Percentiles rank a stretch among this genome's conserved stretches.
Evolutionary conservation across 2,797 vertebrate genomes (phyloP).

Genomic region (Malacoctenus gilli): DNA sequence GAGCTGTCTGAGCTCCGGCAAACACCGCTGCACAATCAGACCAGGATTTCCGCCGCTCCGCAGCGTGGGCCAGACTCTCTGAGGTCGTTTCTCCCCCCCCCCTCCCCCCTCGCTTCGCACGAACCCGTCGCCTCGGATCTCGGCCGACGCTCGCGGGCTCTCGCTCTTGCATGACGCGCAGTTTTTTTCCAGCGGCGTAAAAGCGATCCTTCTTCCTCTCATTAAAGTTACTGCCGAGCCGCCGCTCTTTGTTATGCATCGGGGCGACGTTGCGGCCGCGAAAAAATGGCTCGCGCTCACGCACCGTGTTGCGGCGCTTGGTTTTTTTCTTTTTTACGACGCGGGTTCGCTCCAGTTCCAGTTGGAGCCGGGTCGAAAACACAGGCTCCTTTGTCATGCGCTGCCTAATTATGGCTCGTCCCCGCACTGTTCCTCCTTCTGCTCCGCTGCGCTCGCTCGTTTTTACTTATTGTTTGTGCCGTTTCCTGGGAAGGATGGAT

Average conservation of each 20-base stretch:
- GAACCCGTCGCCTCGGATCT: slow-evolving; percentile 49
- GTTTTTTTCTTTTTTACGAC: slow-evolving; percentile 21
- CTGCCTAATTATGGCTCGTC: slow-evolving; percentile 57
- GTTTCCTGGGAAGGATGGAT: slow-evolving; percentile 67
- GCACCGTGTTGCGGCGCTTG: too few relatives aligned
- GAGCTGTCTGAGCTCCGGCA: slow-evolving; percentile 75
- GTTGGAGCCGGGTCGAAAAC: slow-evolving; percentile 24
- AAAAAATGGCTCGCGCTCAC: too few relatives aligned
- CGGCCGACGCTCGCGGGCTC: slow-evolving; percentile 29
- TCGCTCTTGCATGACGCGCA: slow-evolving; percentile 26
- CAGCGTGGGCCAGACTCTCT: slow-evolving; percentile 48
- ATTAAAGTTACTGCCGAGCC: slow-evolving; percentile 36
- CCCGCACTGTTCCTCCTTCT: slow-evolving; percentile 37
- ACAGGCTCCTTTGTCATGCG: slow-evolving; percentile 34
- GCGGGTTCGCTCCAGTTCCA: slow-evolving; percentile 17
- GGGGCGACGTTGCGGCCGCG: slow-evolving; percentile 13
- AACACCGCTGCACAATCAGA: slow-evolving; percentile 74
- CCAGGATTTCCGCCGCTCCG: slow-evolving; percentile 78
- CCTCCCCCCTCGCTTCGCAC: slow-evolving; percentile 63
- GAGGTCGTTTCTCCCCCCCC: too few relatives aligned
- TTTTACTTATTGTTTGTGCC: slow-evolving; percentile 67
- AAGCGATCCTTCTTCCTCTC: slow-evolving; percentile 47
- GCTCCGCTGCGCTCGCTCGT: slow-evolving; percentile 46
- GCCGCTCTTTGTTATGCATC: slow-evolving; percentile 37
- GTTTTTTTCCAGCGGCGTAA: slow-evolving; percentile 44